A percentile compares a stretch with the other conserved stretches of the same genome.
Evolutionary conservation across 2,888 invertebrate genomes (phyloP).

Genomic region (Tetragonisca angustula): DNA sequence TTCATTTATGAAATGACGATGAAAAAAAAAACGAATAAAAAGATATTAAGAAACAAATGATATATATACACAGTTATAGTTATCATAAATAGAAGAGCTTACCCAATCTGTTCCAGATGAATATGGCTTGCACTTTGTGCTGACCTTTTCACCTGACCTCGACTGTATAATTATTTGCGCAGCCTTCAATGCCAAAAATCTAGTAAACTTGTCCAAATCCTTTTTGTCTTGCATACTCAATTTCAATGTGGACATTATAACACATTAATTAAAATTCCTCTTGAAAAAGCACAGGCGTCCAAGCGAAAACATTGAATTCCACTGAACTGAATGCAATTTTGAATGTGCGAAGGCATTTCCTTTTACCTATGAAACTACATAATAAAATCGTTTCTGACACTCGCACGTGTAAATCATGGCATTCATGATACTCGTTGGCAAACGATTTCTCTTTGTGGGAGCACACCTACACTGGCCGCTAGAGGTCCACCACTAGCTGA

Average conservation of each 20-base stretch:
- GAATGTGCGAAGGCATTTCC: constrained; percentile 35
- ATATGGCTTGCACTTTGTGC: constrained; percentile 91
- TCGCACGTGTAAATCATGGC: constrained; percentile 34
- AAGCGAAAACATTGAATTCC: constrained; percentile 24
- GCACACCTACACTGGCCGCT: no score
- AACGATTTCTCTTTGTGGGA: constrained; percentile 12
- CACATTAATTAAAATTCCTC: constrained; percentile 2
- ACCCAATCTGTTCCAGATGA: constrained; percentile 94
- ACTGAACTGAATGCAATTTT: constrained; percentile 47
- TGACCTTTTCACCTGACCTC: constrained; percentile 93
- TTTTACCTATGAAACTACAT: constrained; percentile 42
- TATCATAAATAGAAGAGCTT: constrained; percentile 68
- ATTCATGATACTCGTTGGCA: neutral
- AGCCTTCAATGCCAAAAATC: constrained; percentile 93
- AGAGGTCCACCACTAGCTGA: no score
- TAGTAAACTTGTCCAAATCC: constrained; percentile 95
- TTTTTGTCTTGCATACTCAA: constrained; percentile 87
- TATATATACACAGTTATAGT: constrained; percentile 52
- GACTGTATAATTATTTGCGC: constrained; percentile 97
- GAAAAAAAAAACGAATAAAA: neutral
- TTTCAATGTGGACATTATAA: constrained; percentile 82
- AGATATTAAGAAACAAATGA: neutral
- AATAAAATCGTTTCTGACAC: constrained; percentile 29
- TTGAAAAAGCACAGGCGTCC: constrained; percentile 15
- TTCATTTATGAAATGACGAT: neutral